These are phyloP conservation scores for Philhelius pedissequus DNA, from an alignment of 2,888 invertebrate species.

Conservation along the genomic window DNA sequence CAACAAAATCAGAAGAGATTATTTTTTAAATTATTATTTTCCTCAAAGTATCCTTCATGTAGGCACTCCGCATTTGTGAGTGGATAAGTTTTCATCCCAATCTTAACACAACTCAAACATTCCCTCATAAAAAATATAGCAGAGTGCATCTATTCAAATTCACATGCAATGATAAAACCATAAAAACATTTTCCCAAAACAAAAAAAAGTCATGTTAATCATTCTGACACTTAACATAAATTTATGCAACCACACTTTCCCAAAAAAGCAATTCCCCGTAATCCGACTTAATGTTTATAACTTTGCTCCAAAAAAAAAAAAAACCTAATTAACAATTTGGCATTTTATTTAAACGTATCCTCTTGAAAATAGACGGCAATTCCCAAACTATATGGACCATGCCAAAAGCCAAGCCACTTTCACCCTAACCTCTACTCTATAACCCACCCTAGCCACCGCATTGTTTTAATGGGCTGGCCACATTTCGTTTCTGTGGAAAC, in stretches of 20 bases:
- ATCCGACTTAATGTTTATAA: slow-evolving; percentile 18
- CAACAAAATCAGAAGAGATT: too few relatives aligned
- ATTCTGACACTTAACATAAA: slow-evolving; percentile 14
- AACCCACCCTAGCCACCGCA: not conserved
- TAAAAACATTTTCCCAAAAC: not conserved
- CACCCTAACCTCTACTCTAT: not conserved
- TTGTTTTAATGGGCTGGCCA: slow-evolving; percentile 43
- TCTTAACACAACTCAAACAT: not conserved
- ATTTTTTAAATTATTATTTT: too few relatives aligned
- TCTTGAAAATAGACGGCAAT: not conserved
- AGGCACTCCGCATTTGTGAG: too few relatives aligned
- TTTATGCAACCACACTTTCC: slow-evolving; percentile 8
- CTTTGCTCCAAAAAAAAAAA: not conserved
- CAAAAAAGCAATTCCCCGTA: not conserved
- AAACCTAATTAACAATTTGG: slow-evolving; percentile 22
- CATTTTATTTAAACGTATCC: slow-evolving; percentile 3
- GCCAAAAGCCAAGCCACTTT: not conserved
- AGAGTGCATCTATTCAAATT: not conserved
- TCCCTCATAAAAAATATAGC: not conserved
- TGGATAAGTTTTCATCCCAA: too few relatives aligned
- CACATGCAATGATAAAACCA: not conserved
- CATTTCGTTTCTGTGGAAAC: slow-evolving; percentile 50
- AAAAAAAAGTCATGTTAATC: not conserved
- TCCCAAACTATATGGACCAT: not conserved
- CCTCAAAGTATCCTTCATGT: too few relatives aligned